Evolutionary conservation across 2,797 vertebrate genomes (phyloP), one percentile per base, ranked within the genome.

Genomic region (Capromys pilorides): DNA sequence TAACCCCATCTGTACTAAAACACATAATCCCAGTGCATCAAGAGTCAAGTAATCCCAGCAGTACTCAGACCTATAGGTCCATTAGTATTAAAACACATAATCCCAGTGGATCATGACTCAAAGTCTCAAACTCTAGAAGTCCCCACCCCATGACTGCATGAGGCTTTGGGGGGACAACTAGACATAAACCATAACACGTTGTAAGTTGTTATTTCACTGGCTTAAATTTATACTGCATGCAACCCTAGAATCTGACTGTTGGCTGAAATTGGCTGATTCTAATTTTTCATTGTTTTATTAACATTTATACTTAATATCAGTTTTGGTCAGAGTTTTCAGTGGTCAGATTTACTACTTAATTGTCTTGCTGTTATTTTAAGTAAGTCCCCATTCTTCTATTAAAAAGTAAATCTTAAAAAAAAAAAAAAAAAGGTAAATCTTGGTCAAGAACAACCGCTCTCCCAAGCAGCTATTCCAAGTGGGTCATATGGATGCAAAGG

Each of bases 341-440:
- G 54, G 92, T 36, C 33, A 86, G 36, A 93, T 84, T 89, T 75
- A 82, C 31, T 31, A 82, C 24, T 89, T 88, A 88, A 89, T 39
- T 94, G 26, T 16, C 36, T 51, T 49, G 9, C 6, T 82, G n/a
- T 81, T 87, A 39, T 71, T 94, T 93, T 88, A 91, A 86, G 62
- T 49, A 86, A 83, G 64, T 92, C n/a, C 22, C n/a, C 41, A 36
- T 4, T 81, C 54, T 78, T 81, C 90, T 79, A 71, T 86, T 94
- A 83, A 64, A 93, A 78, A 93, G 54, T 79, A 91, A 94, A 93
- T 93, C 51, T 67, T 13, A 16, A 33, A 33, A 66, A 66, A 33
- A 64, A 93, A 71, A 92, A 59, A 75, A 91, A 94, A n/a, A n/a
- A n/a, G n/a, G n/a, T n/a, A n/a, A n/a, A 94, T 94, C 67, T 85